Base-by-base conservation (phyloP, 2,113 vertebrate species). In the Ceratotherium simum region DNA sequence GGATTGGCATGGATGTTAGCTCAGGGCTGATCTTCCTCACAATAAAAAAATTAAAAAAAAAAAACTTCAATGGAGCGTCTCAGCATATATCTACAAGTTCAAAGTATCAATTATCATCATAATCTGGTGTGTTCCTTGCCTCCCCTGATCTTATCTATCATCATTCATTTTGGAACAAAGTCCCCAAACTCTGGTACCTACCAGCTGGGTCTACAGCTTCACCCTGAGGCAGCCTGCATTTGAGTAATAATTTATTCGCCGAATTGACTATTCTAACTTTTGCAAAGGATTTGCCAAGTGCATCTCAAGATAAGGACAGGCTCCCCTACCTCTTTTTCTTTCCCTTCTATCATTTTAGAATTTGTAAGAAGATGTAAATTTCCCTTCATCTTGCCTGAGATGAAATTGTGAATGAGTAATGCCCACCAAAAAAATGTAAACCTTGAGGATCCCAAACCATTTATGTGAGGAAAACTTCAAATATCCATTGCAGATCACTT, bases 341-440 rank as follows among this genome's bases (percentile, higher is more conserved):
- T 60, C 75, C 85, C 62, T 88, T 85, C 72, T 75, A n/a, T 84
- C 81, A 91, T 91, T 91, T 97, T 93, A 93, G 78, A 97, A 81
- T 96, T 94, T 96, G 58, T 95, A 89, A 97, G 84, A 82, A 0
- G 29, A 81, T 90, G 42, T 93, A 95, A 91, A 96, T 97, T 95
- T 96, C 72, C 56, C 67, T 95, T 95, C 78, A 65, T 96, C 89
- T 93, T 91, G 64, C 80, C 27, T 2, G 16, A 81, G 85, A 91
- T 87, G 89, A 92, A 97, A 96, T 72, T 95, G 70, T 88, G 58
- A 95, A 93, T 97, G 90, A 96, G 62, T 91, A 70, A 97, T 96
- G 72, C 20, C 60, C 86, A 93, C 65, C 60, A 2, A 83, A 86
- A 54, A 96, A 95, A 56, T 46, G 39, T 56, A 93, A 96, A 93